phyloP scores from a whole-genome alignment of 35 echinoderm and acorn worm genomes.

The Stichopus chloronotus region DNA sequence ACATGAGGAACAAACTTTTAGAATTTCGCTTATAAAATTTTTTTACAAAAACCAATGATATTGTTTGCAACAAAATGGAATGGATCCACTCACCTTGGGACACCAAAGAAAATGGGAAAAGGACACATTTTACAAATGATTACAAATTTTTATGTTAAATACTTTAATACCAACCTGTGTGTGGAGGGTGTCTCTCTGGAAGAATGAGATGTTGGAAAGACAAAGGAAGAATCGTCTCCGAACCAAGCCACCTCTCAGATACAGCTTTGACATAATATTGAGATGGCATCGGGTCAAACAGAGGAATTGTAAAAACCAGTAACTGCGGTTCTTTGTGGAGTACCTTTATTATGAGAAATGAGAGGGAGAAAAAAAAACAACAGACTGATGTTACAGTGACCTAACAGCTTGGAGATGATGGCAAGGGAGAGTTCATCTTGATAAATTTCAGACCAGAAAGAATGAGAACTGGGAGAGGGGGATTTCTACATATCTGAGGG shows the following conservation, averaged over 20 bases:
- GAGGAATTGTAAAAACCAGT: conserved; percentile 98
- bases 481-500: background rate
- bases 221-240: conserved; percentile 76
- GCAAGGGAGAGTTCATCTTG: background rate
- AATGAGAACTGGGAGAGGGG: too few species aligned
- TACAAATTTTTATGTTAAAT: too few species aligned
- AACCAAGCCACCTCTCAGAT: conserved; percentile 90
- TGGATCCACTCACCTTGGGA: background rate
- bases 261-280: conserved; percentile 97
- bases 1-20: background rate
- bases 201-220: conserved; percentile 97
- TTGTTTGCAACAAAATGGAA: too few species aligned
- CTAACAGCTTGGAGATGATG: background rate
- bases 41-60: too few species aligned
- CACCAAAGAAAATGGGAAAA: too few species aligned
- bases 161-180: conserved; percentile 67
- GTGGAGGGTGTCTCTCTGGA: conserved; percentile 91
- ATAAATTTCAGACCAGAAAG: background rate
- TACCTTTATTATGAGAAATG: conserved; percentile 53
- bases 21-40: too few species aligned
- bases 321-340: conserved; percentile 63
- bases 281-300: conserved; percentile 94
- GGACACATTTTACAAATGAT: too few species aligned
- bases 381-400: background rate
- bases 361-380: background rate